phyloP scores from a whole-genome alignment of 2,797 vertebrate species.

The Lagorchestes hirsutus region DNA sequence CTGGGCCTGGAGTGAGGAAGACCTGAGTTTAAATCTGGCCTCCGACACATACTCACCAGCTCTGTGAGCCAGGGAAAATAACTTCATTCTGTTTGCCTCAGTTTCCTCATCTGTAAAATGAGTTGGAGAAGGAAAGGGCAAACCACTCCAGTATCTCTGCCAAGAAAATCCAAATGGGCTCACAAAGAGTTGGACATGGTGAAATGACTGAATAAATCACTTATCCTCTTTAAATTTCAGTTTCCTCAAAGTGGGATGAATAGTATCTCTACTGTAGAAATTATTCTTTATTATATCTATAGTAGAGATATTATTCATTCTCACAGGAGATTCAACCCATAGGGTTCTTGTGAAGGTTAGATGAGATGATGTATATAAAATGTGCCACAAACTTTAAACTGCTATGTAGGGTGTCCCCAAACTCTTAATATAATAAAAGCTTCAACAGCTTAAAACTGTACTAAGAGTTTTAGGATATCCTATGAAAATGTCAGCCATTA shows the following conservation, averaged over 20 bases:
- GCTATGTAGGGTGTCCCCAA: background rate
- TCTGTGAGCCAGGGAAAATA: background rate
- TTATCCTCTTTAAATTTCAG: background rate
- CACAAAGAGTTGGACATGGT: background rate
- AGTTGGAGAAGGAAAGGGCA: background rate
- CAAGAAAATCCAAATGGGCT: background rate
- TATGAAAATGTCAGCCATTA: background rate
- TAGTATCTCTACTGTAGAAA: background rate
- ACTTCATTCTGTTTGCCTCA: background rate
- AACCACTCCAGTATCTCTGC: background rate
- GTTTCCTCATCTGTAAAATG: background rate
- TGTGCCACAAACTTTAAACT: background rate
- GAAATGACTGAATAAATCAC: background rate
- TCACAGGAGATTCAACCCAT: background rate
- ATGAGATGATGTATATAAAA: background rate
- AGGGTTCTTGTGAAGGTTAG: background rate
- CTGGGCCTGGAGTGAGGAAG: background rate
- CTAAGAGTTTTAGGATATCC: background rate
- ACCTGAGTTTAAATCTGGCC: background rate
- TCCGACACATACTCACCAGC: background rate
- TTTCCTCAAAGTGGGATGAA: background rate
- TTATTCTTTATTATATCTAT: background rate
- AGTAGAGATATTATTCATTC: background rate
- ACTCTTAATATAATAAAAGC: conserved; percentile 4
- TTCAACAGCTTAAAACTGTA: background rate